Evolutionary conservation across 2,797 vertebrate species (phyloP), one percentile per base, ranked within the genome.

Genomic region (Anguilla megastoma): DNA sequence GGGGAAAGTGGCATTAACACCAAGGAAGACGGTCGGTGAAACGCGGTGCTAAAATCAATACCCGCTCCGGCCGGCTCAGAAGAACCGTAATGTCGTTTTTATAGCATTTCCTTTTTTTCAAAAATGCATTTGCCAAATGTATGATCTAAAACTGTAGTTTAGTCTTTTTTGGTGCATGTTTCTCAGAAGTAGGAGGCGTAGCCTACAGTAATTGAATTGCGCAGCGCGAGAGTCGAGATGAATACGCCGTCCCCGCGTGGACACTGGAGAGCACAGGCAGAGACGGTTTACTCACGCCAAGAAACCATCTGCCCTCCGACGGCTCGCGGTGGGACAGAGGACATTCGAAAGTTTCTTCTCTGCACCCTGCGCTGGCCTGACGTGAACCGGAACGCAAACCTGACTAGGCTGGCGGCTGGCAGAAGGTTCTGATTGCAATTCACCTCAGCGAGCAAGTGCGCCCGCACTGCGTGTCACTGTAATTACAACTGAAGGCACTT

Each of bases 11-110:
- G 89, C 92, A 92, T 94, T 93, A 94, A 92, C 92, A 90, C 90
- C 80, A 54, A 90, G 87, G 90, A 93, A 91, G 90, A 94, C 87
- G 92, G 89, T 92, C 91, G 93, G 89, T 93, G 93, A 95, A 95
- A 95, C 92, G 92, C 94, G 93, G 93, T 91, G 92, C 90, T 86
- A 88, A 95, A 95, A 96, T 96, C 96, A 95, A 96, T 96, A 95
- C 88, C 90, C 89, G 87, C 93, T 93, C 92, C 92, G 92, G 93
- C 91, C 91, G 92, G 92, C 94, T 94, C 95, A 93, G 92, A 93
- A 94, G 92, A 93, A 92, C 92, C 93, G 92, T 95, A 95, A 95
- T 93, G 95, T 93, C 93, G 94, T 95, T 94, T 87, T 95, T 94
- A 95, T 95, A 94, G 94, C 94, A 96, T 96, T 96, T 94, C 84